Evolutionary conservation across 2,888 invertebrate genomes (phyloP).

Genomic region (Blomia tropicalis): DNA sequence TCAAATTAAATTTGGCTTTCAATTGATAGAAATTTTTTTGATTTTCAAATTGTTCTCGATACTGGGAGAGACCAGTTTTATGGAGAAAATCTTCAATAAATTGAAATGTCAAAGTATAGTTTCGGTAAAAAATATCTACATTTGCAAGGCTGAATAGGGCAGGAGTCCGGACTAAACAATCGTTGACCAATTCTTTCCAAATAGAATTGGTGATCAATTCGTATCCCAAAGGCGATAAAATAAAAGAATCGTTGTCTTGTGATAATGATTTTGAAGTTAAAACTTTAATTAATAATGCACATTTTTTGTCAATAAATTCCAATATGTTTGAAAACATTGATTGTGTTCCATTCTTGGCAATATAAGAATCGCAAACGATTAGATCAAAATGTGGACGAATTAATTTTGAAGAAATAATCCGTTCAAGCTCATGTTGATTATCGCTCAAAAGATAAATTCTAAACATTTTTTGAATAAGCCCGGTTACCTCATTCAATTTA

Average conservation of each 20-base stretch:
- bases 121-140: slow-evolving; percentile 64
- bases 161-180: slow-evolving; percentile 41
- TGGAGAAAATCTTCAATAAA: slow-evolving; percentile 50
- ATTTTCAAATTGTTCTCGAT: slow-evolving; percentile 2
- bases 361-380: slow-evolving; percentile 40
- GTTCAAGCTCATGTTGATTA: slow-evolving; percentile 52
- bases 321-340: slow-evolving; percentile 56
- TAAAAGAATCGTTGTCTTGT: not conserved
- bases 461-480: slow-evolving; percentile 29
- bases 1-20: slow-evolving; percentile 73
- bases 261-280: not conserved
- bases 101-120: slow-evolving; percentile 58
- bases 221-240: not conserved
- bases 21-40: slow-evolving; percentile 55
- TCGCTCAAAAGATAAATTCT: slow-evolving; percentile 49
- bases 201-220: slow-evolving; percentile 62
- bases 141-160: slow-evolving; percentile 80
- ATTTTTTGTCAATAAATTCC: slow-evolving; percentile 48
- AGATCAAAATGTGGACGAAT: slow-evolving; percentile 51
- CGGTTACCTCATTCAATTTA: not conserved
- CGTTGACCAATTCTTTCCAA: slow-evolving; percentile 52
- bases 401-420: slow-evolving; percentile 50
- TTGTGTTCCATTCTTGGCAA: slow-evolving; percentile 47
- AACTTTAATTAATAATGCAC: slow-evolving; percentile 33
- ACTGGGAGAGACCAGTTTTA: not conserved